Conservation (phyloP, 1,140 invertebrate genomes). For the Onthophagus taurus region DNA sequence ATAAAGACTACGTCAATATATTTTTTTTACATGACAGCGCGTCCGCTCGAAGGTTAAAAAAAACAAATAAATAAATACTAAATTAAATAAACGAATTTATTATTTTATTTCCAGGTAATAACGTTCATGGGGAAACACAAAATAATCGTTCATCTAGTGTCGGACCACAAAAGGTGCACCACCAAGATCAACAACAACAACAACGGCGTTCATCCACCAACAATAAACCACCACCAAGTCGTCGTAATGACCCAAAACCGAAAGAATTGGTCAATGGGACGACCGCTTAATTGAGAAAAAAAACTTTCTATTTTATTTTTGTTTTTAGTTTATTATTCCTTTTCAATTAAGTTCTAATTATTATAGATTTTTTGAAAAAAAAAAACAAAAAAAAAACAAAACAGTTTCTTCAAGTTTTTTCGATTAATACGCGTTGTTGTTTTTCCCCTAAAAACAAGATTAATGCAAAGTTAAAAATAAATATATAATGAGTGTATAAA, state of each 20-base stretch:
- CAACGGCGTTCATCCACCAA: conserved; percentile 32
- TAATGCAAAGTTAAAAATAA: conserved; percentile 16
- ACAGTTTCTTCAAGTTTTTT: conserved; percentile 17
- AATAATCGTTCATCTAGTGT: conserved; percentile 18
- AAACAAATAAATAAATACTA: too few species aligned
- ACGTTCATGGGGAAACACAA: too few species aligned
- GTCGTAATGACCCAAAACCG: conserved; percentile 38
- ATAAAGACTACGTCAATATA: too few species aligned
- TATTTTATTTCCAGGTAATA: too few species aligned
- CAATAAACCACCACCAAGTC: conserved; percentile 39
- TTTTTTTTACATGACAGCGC: too few species aligned
- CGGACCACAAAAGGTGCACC: too few species aligned
- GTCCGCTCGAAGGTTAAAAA: too few species aligned
- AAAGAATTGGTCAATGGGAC: conserved; percentile 54
- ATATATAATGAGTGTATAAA: neutral
- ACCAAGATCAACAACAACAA: conserved; percentile 38
- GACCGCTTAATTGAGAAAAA: conserved; percentile 26
- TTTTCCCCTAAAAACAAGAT: conserved; percentile 23
- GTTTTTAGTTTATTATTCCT: conserved; percentile 9
- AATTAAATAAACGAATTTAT: too few species aligned
- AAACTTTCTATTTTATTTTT: conserved; percentile 15
- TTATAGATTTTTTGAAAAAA: too few species aligned
- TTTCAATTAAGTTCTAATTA: conserved; percentile 13
- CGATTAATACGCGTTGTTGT: conserved; percentile 24
- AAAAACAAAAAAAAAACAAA: too few species aligned